Percentiles rank a stretch among this genome's conserved stretches.
phyloP scores from a whole-genome alignment of 2,888 invertebrate species.

The Thera obeliscata region DNA sequence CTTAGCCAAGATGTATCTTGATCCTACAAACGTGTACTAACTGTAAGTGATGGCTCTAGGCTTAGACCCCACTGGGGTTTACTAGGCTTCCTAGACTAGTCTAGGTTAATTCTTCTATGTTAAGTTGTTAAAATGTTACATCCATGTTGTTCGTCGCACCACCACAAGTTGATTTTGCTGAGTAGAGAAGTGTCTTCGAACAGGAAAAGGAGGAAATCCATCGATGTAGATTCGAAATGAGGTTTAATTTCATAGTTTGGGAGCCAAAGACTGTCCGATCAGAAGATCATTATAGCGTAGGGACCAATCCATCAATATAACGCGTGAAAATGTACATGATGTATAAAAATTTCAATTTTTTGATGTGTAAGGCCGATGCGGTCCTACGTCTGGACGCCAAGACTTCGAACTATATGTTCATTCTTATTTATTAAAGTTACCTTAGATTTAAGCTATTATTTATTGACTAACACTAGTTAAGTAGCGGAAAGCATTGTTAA shows the following conservation, averaged over 20 bases:
- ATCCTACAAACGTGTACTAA: constrained; percentile 68
- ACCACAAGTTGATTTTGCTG: constrained; percentile 72
- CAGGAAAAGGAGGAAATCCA: constrained; percentile 72
- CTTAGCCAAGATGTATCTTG: constrained; percentile 54
- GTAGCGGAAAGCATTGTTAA: constrained; percentile 45
- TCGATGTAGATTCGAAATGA: constrained; percentile 41
- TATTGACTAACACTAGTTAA: constrained; percentile 74
- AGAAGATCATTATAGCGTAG: constrained; percentile 17
- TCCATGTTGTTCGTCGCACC: constrained; percentile 62
- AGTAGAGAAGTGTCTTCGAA: constrained; percentile 76
- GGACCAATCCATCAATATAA: not conserved
- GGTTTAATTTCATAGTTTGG: constrained; percentile 68
- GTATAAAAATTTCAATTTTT: not conserved
- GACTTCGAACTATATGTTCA: constrained; percentile 57
- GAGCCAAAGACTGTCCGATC: constrained; percentile 78
- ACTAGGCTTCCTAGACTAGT: constrained; percentile 59
- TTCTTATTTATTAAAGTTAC: constrained; percentile 82
- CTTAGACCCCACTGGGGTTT: constrained; percentile 72
- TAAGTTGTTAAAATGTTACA: constrained; percentile 47
- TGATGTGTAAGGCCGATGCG: not conserved
- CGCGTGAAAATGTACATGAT: constrained; percentile 22
- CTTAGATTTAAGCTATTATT: constrained; percentile 78
- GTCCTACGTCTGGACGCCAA: constrained; percentile 55
- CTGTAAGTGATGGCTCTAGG: constrained; percentile 60
- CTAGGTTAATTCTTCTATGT: constrained; percentile 26